Conservation (phyloP, 1,140 invertebrate species). For the Fopius arisanus region DNA sequence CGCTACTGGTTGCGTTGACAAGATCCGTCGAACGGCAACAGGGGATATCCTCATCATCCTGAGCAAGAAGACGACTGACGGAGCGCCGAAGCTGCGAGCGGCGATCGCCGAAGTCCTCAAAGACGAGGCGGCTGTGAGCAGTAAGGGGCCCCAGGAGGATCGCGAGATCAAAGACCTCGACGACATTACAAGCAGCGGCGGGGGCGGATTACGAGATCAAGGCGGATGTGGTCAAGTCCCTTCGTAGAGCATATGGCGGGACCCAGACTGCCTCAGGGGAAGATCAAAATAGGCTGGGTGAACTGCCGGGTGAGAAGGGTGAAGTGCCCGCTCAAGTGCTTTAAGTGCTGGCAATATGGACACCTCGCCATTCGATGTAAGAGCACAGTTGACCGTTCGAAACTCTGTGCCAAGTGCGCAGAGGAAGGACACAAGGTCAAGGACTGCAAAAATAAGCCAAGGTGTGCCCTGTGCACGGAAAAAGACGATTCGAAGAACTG, state of each 20-base stretch:
- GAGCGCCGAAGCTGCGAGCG: background rate
- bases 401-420: conserved; percentile 21
- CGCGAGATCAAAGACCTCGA: background rate
- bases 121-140: background rate
- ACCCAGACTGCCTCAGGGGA: conserved; percentile 12
- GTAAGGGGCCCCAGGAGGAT: background rate
- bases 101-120: background rate
- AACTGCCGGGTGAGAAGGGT: conserved; percentile 8
- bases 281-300: conserved; percentile 18
- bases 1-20: background rate
- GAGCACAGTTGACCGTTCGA: background rate
- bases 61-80: background rate
- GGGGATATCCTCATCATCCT: conserved; percentile 18
- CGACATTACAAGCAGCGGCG: background rate
- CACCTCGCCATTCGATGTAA: background rate
- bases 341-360: conserved; percentile 19
- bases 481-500: background rate
- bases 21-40: conserved; percentile 17
- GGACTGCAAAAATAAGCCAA: conserved; percentile 3
- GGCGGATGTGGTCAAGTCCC: background rate
- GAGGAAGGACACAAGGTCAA: conserved; percentile 6
- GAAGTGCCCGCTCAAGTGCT: conserved; percentile 21
- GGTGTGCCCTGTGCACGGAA: background rate
- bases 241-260: conserved; percentile 13
- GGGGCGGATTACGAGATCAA: background rate